These are phyloP conservation scores for Psittacula derbiana DNA, from an alignment of 2,797 vertebrate genomes.

Conservation along the genomic window DNA sequence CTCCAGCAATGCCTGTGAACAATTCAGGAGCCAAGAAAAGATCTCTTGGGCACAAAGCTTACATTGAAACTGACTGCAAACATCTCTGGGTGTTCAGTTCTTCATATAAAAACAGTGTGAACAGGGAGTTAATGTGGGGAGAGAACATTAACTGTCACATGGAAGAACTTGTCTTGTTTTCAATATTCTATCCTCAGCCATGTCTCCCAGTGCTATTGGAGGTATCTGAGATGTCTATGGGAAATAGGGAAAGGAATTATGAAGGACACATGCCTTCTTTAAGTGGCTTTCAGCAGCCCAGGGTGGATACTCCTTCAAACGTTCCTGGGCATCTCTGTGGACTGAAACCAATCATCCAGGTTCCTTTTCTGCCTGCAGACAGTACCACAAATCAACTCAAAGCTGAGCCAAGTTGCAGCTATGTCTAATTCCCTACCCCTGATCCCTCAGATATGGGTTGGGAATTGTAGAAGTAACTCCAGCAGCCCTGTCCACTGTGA, in stretches of 20 bases:
- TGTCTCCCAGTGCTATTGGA: not conserved
- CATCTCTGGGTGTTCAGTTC: not conserved
- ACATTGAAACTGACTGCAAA: not conserved
- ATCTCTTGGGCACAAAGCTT: not conserved
- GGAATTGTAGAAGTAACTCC: not conserved
- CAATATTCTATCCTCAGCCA: not conserved
- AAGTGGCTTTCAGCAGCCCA: not conserved
- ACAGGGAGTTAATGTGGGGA: not conserved
- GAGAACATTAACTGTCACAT: rapidly evolving
- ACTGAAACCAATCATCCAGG: not conserved
- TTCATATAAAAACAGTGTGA: not conserved
- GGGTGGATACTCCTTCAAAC: not conserved
- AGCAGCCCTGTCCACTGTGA: not conserved
- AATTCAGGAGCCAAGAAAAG: not conserved
- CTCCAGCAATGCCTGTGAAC: not conserved
- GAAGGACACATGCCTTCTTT: not conserved
- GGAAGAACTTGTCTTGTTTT: not conserved
- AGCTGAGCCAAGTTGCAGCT: not conserved
- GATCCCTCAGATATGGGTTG: not conserved
- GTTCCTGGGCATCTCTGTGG: not conserved
- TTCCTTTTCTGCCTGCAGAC: not conserved
- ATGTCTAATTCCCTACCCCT: not conserved
- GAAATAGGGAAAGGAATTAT: not conserved
- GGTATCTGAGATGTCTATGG: not conserved
- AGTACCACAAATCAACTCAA: not conserved